Evolutionary conservation across 2,888 invertebrate genomes (phyloP).

Genomic region (Ptilodon capucinus): DNA sequence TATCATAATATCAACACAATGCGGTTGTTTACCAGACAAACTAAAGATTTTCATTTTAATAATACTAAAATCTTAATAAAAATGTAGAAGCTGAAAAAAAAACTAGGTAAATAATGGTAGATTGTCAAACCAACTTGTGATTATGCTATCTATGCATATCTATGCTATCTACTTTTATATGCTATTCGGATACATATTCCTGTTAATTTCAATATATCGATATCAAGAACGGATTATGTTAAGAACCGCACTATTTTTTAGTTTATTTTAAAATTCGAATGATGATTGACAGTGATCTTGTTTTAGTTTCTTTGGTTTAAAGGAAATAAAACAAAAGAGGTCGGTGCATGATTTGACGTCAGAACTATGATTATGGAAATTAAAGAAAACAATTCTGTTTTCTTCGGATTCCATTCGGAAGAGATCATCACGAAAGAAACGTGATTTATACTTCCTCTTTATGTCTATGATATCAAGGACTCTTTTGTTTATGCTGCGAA

Average conservation of each 20-base stretch:
- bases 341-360: too few species aligned
- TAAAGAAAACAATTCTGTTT: too few species aligned
- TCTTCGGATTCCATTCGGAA: not conserved
- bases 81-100: too few species aligned
- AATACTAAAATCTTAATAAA: too few species aligned
- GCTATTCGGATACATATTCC: conserved; percentile 5
- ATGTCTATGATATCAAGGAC: conserved; percentile 33
- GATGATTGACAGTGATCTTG: not conserved
- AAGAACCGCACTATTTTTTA: conserved; percentile 2
- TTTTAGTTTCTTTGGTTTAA: too few species aligned
- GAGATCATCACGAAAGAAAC: not conserved
- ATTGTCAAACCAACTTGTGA: too few species aligned
- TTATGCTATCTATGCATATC: too few species aligned
- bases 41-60: conserved; percentile 11
- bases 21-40: conserved; percentile 25
- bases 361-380: not conserved
- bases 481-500: conserved; percentile 36
- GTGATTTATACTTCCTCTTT: not conserved
- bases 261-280: not conserved
- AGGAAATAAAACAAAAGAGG: not conserved
- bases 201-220: not conserved
- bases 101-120: too few species aligned
- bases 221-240: conserved; percentile 3
- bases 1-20: conserved; percentile 31
- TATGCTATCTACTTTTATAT: too few species aligned